Percentiles rank a stretch among this genome's conserved stretches.
Conservation (phyloP, 1,140 invertebrate species). For the Centruroides vittatus region DNA sequence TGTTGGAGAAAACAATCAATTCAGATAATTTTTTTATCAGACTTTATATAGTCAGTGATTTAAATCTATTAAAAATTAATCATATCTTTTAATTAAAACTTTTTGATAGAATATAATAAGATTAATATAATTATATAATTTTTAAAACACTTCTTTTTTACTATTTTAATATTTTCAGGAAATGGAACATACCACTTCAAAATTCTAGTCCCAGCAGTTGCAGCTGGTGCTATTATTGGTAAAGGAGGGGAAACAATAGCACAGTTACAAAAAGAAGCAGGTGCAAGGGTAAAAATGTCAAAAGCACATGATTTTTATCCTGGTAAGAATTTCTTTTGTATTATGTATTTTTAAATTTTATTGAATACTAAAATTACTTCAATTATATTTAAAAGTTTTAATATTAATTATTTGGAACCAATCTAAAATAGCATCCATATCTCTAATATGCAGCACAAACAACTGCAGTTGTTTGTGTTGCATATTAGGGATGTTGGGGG, state of each 20-base stretch:
- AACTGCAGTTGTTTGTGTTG: no score
- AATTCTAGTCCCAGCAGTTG: conserved; percentile 86
- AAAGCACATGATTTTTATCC: conserved; percentile 97
- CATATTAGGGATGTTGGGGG: no score
- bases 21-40: no score
- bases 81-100: not conserved
- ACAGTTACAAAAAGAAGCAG: conserved; percentile 88
- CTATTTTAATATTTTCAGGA: not conserved
- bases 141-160: not conserved
- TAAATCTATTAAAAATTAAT: not conserved
- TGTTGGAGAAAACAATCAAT: no score
- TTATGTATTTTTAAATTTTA: not conserved
- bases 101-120: not conserved
- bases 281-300: conserved; percentile 93
- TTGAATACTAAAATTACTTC: not conserved
- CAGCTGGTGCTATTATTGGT: conserved; percentile 92
- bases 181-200: conserved; percentile 51
- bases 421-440: no score
- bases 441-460: no score
- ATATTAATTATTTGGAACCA: not conserved
- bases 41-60: no score
- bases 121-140: not conserved
- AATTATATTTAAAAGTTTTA: conserved; percentile 6
- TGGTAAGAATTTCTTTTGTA: conserved; percentile 44
- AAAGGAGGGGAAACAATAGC: conserved; percentile 96